phyloP scores from a whole-genome alignment of 1,140 invertebrate species.

The Atopsyche davidsoni region DNA sequence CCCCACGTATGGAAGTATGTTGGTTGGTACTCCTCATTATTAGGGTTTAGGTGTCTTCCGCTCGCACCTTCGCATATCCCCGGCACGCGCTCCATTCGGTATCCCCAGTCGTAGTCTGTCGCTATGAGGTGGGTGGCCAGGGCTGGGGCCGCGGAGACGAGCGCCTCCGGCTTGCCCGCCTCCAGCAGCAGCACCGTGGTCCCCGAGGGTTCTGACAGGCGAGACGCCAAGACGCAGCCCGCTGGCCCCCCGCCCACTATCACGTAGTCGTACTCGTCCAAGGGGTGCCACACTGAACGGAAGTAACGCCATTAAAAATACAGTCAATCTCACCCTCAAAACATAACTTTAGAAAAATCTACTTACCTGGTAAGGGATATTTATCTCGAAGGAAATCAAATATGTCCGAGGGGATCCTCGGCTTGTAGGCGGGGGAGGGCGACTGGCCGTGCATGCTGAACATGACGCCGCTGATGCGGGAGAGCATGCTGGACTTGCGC shows the following conservation, averaged over 20 bases:
- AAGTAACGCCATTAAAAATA: no score
- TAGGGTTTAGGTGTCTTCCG: no score
- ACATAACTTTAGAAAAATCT: no score
- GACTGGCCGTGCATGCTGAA: background rate
- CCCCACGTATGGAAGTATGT: no score
- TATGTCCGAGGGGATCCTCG: slow-evolving; percentile 33
- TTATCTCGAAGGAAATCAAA: slow-evolving; percentile 5
- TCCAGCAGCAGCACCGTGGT: slow-evolving; percentile 58
- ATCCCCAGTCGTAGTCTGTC: slow-evolving; percentile 68
- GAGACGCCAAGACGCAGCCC: slow-evolving; percentile 61
- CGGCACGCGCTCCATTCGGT: slow-evolving; percentile 62
- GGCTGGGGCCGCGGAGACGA: slow-evolving; percentile 63
- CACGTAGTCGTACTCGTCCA: slow-evolving; percentile 55
- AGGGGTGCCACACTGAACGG: no score
- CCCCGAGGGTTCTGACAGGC: slow-evolving; percentile 50
- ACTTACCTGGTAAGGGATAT: slow-evolving; percentile 4
- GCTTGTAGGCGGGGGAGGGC: slow-evolving; percentile 45
- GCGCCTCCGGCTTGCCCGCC: slow-evolving; percentile 58
- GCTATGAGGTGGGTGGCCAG: slow-evolving; percentile 64
- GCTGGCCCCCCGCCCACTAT: slow-evolving; percentile 70
- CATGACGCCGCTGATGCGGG: slow-evolving; percentile 31
- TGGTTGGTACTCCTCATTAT: no score
- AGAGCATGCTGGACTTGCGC: slow-evolving; percentile 40
- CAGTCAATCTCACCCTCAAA: no score
- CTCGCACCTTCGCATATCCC: slow-evolving; percentile 45